Evolutionary conservation across 2,113 vertebrate species (phyloP).

Genomic region (Jaculus jaculus): DNA sequence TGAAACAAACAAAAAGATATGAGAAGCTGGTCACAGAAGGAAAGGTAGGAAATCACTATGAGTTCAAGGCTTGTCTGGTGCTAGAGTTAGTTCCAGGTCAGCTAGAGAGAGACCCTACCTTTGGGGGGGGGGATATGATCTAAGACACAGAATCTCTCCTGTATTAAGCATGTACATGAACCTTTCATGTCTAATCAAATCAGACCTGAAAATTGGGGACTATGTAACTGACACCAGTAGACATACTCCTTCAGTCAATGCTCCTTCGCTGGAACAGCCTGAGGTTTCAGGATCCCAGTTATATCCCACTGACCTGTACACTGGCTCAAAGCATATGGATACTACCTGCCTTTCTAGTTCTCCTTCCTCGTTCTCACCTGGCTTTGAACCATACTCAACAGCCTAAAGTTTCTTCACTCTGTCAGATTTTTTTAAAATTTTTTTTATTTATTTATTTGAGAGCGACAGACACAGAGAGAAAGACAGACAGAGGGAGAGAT

Average conservation of each 20-base stretch:
- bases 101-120: too few relatives aligned
- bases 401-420: neutral
- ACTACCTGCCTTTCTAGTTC: constrained; percentile 28
- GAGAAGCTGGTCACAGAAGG: too few relatives aligned
- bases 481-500: too few relatives aligned
- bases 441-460: constrained; percentile 46
- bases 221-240: neutral
- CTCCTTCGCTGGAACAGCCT: constrained; percentile 12
- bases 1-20: too few relatives aligned
- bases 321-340: neutral
- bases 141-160: neutral
- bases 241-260: neutral
- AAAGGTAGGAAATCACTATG: too few relatives aligned
- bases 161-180: neutral
- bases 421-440: neutral
- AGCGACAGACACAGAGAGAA: too few relatives aligned
- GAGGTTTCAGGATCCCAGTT: constrained; percentile 5
- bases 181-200: constrained; percentile 24
- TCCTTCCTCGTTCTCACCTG: neutral
- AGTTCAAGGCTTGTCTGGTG: too few relatives aligned
- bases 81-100: too few relatives aligned
- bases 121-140: too few relatives aligned
- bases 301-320: constrained; percentile 45
- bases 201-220: neutral
- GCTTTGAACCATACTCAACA: neutral